Evolutionary conservation across 2,888 invertebrate genomes (phyloP), one percentile per base, ranked within the genome.

Genomic region (Corythucha ciliata): DNA sequence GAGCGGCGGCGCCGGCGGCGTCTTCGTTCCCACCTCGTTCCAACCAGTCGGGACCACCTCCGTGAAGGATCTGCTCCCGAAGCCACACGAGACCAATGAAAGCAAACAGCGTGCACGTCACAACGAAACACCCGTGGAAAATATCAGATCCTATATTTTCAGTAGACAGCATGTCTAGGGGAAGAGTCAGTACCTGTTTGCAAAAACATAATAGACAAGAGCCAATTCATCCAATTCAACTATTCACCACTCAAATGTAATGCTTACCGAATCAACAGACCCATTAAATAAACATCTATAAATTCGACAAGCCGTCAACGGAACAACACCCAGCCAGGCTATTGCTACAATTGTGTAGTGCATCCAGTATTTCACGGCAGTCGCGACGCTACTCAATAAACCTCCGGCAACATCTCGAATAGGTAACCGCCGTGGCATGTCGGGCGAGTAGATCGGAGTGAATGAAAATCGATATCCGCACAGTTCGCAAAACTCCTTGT

Each of bases 381-480:
- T 88, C 3, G 83, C 83, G 25, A 96, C 80, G 18, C 92, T 94
- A 3, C 85, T 80, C 48, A 92, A 73, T 42, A 96, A 71, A 2
- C 98, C 98, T 39, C 86, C 85, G 1, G 92, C 77, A 7, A 98
- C 86, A 69, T 97, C 97, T 59, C 81, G 79, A 25, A 98, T 73
- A 0, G 98, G 98, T 63, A 98, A 72, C 55, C 96, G 78, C 55
- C 94, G 80, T n/a, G 98, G 98, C 98, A 98, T 98, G 68, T 98
- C 97, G 24, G 96, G 92, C n/a, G 96, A 92, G 71, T 98, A 98
- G 63, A 98, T 97, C 24, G 98, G 98, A 65, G 92, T 93, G 66
- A 98, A 98, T 3, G 93, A 91, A 70, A 97, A 98, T 55, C 60
- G 50, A 71, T 98, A 90, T 56, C 94, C 91, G 69, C 97, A 98